Base-by-base conservation (phyloP, 2,113 vertebrate species). In the Vulpes vulpes region DNA sequence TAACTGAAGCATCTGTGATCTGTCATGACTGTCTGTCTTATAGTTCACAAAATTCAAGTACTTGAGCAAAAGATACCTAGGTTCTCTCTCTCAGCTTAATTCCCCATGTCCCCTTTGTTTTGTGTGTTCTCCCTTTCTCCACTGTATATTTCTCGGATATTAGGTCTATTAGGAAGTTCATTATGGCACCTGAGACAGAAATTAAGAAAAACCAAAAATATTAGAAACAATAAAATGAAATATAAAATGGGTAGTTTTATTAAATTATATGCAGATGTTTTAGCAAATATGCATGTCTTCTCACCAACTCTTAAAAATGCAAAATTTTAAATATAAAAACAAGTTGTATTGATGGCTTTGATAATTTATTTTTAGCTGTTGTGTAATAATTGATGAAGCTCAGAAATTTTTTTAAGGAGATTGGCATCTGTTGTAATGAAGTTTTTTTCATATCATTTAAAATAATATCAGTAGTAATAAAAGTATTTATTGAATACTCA, bases 171-270 rank as follows among this genome's bases (percentile, higher is more conserved):
- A 6, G n/a, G 30, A 95, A 88, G 65, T 86, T 90, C 94, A n/a
- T 78, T 88, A 69, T 11, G 11, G 6, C 69, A n/a, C 1, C 16
- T 91, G 65, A 53, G 53, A 62, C 12, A 96, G 64, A 97, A 91
- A 94, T 89, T 91, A 73, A 81, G n/a, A 38, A 96, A 78, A 89
- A 62, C 8, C 32, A 35, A 65, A 91, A 94, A 79, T 92, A 65
- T 88, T 88, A n/a, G 20, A 35, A 83, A 74, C 1, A 57, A 30
- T 90, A 59, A 93, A 86, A 60, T 94, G 55, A 93, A 92, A 89
- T 85, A 83, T 87, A 62, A 73, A 82, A 5, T 80, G 65, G 82
- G 2, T 73, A 69, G 91, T 91, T 81, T 93, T 49, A 81, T 88
- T 30, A 79, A 83, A 49, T 90, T 79, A 91, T 43, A 88, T 78